Evolutionary conservation across 2,797 vertebrate species (phyloP).

Genomic region (Acanthurus lineatus): DNA sequence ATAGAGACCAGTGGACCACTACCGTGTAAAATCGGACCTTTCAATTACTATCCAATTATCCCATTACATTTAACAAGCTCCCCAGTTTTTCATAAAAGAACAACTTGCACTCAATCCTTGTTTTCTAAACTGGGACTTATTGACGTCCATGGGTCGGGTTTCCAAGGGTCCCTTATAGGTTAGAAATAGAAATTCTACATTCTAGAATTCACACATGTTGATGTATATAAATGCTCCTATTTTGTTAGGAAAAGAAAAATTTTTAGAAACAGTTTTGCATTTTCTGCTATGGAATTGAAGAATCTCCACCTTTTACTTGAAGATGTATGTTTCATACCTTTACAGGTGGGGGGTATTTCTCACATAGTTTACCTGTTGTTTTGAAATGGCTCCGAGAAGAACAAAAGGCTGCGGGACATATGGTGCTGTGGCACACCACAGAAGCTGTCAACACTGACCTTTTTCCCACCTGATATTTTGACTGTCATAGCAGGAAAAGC

Average conservation of each 20-base stretch:
- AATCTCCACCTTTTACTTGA: neutral
- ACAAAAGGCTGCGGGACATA: constrained; percentile 2
- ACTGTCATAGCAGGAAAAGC: constrained; percentile 6
- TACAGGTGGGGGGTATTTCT: neutral
- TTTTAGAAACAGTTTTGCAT: neutral
- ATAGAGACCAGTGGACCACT: constrained; percentile 54
- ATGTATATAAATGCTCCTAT: neutral
- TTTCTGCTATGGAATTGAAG: neutral
- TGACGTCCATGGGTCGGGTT: neutral
- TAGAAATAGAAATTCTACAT: neutral
- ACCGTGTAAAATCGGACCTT: constrained; percentile 59
- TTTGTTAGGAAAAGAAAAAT: neutral
- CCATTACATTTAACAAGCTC: constrained; percentile 41
- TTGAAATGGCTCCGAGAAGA: neutral
- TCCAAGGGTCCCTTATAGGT: neutral
- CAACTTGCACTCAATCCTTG: neutral
- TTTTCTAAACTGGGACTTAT: neutral
- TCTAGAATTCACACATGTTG: neutral
- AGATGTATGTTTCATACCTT: neutral
- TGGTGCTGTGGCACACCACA: neutral
- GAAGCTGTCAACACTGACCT: neutral
- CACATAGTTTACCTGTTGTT: neutral
- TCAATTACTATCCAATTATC: constrained; percentile 37
- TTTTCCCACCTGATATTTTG: constrained; percentile 8
- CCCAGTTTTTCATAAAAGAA: constrained; percentile 12